Evolutionary conservation across 2,888 invertebrate species (phyloP).

Genomic region (Eupithecia subfuscata): DNA sequence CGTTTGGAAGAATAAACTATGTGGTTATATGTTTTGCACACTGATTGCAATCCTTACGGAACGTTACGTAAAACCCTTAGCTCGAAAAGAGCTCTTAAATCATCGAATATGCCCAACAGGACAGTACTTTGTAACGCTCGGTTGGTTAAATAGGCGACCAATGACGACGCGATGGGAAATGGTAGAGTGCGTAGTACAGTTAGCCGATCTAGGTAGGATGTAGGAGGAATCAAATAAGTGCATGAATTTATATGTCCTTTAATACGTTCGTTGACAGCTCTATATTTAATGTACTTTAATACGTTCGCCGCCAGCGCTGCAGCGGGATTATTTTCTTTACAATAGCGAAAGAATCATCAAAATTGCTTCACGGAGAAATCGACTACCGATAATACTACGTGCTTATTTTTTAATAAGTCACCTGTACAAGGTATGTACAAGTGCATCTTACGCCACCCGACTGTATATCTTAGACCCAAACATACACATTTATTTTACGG

Average conservation of each 20-base stretch:
- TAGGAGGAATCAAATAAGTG: neutral
- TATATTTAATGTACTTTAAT: no score
- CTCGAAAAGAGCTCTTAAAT: neutral
- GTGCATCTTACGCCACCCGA: neutral
- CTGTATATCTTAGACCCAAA: neutral
- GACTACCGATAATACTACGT: no score
- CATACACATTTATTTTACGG: neutral
- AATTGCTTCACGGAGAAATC: no score
- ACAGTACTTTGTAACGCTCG: neutral
- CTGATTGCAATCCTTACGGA: neutral
- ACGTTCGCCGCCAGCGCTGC: no score
- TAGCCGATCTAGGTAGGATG: neutral
- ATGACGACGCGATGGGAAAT: neutral
- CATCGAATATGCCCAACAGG: neutral
- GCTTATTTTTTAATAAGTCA: no score
- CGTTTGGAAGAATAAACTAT: neutral
- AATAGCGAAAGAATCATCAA: no score
- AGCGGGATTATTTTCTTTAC: no score
- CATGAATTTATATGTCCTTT: neutral
- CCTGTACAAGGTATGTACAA: neutral
- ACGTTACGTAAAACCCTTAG: neutral
- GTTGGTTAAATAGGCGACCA: neutral
- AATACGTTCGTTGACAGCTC: neutral
- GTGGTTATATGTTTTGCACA: neutral
- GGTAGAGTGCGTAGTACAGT: slow-evolving; percentile 1